phyloP scores from a whole-genome alignment of 2,888 invertebrate genomes.

The Leucophenga maculata region DNA sequence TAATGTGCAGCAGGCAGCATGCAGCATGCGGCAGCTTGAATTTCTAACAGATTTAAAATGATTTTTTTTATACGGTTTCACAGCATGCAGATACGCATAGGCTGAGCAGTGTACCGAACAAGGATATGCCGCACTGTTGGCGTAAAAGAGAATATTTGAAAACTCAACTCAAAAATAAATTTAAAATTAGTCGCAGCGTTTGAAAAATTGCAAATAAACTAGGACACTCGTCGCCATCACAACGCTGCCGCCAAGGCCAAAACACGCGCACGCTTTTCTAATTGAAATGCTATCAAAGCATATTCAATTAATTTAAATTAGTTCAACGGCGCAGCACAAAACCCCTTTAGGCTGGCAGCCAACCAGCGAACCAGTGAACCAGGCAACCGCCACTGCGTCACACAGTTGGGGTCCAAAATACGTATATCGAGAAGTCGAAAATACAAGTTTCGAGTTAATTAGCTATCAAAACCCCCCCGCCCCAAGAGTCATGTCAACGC shows the following conservation, averaged over 20 bases:
- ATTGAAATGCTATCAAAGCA: constrained; percentile 64
- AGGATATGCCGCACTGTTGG: too few relatives aligned
- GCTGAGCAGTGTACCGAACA: too few relatives aligned
- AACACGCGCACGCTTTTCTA: constrained; percentile 53
- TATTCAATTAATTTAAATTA: constrained; percentile 66
- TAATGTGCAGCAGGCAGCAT: constrained; percentile 49
- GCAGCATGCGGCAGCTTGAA: constrained; percentile 43
- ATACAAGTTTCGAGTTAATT: too few relatives aligned
- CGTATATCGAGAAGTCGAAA: background rate
- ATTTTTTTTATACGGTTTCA: constrained; percentile 52
- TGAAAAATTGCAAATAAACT: too few relatives aligned
- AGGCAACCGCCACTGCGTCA: too few relatives aligned
- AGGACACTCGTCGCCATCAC: background rate
- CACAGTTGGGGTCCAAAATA: background rate
- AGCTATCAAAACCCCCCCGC: constrained; percentile 20
- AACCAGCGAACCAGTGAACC: constrained; percentile 16
- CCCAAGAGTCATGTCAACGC: constrained; percentile 48
- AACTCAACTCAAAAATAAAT: too few relatives aligned
- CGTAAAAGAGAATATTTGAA: too few relatives aligned
- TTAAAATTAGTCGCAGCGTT: too few relatives aligned
- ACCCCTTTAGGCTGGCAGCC: constrained; percentile 32
- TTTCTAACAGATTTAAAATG: constrained; percentile 65
- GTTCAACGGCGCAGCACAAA: constrained; percentile 50
- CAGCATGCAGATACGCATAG: too few relatives aligned
- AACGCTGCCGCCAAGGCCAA: constrained; percentile 35